A percentile compares a stretch with the other conserved stretches of the same genome.
Conservation (phyloP, 2,113 vertebrate species). For the Amia ocellicauda region DNA sequence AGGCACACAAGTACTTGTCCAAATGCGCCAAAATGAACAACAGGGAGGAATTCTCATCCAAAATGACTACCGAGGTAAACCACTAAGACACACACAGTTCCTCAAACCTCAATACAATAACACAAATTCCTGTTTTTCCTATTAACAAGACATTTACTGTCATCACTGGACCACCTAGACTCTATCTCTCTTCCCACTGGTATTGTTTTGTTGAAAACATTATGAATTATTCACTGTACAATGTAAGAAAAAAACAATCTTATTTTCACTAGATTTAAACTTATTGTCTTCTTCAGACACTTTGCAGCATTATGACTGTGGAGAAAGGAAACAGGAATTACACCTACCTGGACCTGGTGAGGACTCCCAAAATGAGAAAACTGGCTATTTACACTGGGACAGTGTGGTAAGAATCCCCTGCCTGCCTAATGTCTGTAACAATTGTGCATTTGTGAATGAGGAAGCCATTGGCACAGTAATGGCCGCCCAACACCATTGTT, state of each 20-base stretch:
- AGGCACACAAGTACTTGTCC: slow-evolving; percentile 70
- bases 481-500: too few relatives aligned
- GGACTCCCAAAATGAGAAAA: slow-evolving; percentile 63
- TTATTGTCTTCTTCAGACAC: slow-evolving; percentile 36
- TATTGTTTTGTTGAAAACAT: too few relatives aligned
- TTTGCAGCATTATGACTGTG: slow-evolving; percentile 43
- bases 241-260: too few relatives aligned
- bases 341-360: slow-evolving; percentile 61
- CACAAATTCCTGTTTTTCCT: too few relatives aligned
- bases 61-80: slow-evolving; percentile 63
- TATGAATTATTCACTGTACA: neutral
- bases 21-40: slow-evolving; percentile 75
- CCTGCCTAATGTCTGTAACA: too few relatives aligned
- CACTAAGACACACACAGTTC: too few relatives aligned
- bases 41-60: slow-evolving; percentile 40
- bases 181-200: neutral
- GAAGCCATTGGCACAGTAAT: too few relatives aligned
- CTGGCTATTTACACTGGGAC: slow-evolving; percentile 53
- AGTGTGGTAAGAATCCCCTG: slow-evolving; percentile 55
- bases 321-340: slow-evolving; percentile 43
- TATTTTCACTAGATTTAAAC: too few relatives aligned
- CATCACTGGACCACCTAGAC: too few relatives aligned
- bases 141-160: too few relatives aligned
- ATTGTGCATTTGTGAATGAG: neutral
- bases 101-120: too few relatives aligned